Base-by-base conservation (phyloP, 2,797 vertebrate genomes). In the Odontamblyopus lacepedii region DNA sequence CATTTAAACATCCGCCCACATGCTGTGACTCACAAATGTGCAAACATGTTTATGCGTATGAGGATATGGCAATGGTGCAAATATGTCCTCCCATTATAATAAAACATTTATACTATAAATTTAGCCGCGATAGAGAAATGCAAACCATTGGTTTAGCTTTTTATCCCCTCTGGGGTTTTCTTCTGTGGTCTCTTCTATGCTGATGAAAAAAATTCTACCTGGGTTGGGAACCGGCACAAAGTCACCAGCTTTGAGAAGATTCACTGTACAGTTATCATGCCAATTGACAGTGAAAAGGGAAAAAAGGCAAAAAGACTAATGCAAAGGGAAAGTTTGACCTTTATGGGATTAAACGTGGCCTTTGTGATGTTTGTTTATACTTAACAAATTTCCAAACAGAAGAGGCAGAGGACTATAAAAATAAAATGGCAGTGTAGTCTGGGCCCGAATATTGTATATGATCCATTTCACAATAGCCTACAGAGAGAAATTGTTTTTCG, bases 1-100 rank as follows among this genome's bases (percentile, higher is more conserved):
- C 32, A 41, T 71, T 61, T 82, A 78, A 84, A 85, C 73, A 80
- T 76, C 74, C 55, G 67, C 29, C 51, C 41, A 67, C 68, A 77
- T 8, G 29, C 41, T 72, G 57, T 32, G 6, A 41, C 26, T 29
- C 50, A 23, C 55, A 29, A 55, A 64, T 60, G 15, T 15, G 23
- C 51, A 69, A 53, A 1, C 32, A 30, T 6, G 27, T 57, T 63
- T 79, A 27, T 8, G 76, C 50, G 64, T 53, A 75, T 76, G 13
- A 44, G 38, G 6, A 0, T 29, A 30, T 30, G 26, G 51, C 30
- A 65, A 48, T 0, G 44, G 29, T 51, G 26, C 67, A 15, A 50
- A 71, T 41, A 48, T 30, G 51, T 67, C 0, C 12, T 67, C 15
- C 13, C 48, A 38, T 64, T 19, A n/a, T 2, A 57, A 15, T 18